A percentile compares a stretch with the other conserved stretches of the same genome.
These are phyloP conservation scores for Fistularia tabacaria DNA, from an alignment of 2,797 vertebrate species.

Conservation along the genomic window DNA sequence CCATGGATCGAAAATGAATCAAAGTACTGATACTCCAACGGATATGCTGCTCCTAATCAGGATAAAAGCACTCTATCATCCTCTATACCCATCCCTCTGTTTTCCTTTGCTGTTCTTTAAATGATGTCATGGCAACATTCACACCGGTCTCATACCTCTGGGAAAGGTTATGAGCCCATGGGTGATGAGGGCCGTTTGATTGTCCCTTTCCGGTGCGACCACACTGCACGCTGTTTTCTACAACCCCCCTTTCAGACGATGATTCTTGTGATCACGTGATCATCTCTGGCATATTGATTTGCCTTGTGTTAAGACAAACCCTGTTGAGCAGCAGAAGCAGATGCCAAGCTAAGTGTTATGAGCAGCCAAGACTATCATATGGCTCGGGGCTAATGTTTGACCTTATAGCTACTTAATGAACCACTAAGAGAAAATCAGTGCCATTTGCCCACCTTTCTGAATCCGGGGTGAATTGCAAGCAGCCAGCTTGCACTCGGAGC, in stretches of 20 bases:
- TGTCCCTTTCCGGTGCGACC: too few species aligned
- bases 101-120: too few species aligned
- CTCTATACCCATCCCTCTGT: too few species aligned
- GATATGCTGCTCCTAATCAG: too few species aligned
- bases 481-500: constrained; percentile 21
- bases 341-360: constrained; percentile 68
- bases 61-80: too few species aligned
- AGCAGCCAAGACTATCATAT: constrained; percentile 56
- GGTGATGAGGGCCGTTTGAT: too few species aligned
- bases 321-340: constrained; percentile 55
- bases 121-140: too few species aligned
- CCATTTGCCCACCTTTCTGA: constrained; percentile 49
- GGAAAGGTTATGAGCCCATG: too few species aligned
- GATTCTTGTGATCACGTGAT: constrained; percentile 27
- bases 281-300: constrained; percentile 56
- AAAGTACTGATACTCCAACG: too few species aligned
- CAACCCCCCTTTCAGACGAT: constrained; percentile 27
- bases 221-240: background rate
- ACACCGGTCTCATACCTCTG: too few species aligned
- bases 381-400: constrained; percentile 47
- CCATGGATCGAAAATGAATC: too few species aligned
- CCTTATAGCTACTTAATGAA: constrained; percentile 66
- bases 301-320: constrained; percentile 48
- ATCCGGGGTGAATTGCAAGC: constrained; percentile 42
- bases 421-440: constrained; percentile 54